These are phyloP conservation scores for Lineus longissimus DNA, from an alignment of 1,140 invertebrate genomes.

Conservation along the genomic window DNA sequence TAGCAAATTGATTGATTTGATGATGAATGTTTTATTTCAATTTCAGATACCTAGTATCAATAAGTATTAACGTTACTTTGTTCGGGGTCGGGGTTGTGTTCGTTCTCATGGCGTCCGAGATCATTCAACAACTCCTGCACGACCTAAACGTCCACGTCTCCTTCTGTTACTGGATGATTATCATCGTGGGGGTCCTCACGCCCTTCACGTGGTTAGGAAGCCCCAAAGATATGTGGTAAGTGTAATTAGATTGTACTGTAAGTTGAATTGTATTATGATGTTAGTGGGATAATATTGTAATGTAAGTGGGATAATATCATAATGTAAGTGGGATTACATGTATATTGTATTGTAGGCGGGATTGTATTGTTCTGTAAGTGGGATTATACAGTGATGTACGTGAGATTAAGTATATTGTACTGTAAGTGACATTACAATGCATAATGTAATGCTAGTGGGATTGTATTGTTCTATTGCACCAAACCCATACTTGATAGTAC, in stretches of 20 bases:
- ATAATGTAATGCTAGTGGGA: no score
- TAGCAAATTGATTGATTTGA: no score
- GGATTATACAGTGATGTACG: no score
- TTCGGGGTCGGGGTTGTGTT: constrained; percentile 70
- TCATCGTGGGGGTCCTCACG: constrained; percentile 62
- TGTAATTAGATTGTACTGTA: constrained; percentile 46
- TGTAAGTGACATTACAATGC: no score
- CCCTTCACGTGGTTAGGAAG: constrained; percentile 68
- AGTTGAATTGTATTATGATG: not conserved
- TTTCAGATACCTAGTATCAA: constrained; percentile 55
- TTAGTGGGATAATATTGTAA: not conserved
- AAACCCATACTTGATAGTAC: no score
- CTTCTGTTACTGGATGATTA: constrained; percentile 63
- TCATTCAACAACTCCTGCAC: constrained; percentile 57
- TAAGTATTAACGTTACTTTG: constrained; percentile 62
- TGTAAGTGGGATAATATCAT: no score
- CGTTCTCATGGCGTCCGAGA: constrained; percentile 64
- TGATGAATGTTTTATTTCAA: not conserved
- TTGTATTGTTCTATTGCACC: no score
- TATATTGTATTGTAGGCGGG: no score
- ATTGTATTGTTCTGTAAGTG: no score
- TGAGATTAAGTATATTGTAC: no score
- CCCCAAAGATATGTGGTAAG: constrained; percentile 57
- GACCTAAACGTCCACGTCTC: constrained; percentile 55
- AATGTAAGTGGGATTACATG: constrained; percentile 52